Evolutionary conservation across 1,140 invertebrate species (phyloP), one percentile per base, ranked within the genome.

Genomic region (Cyclina sinensis): DNA sequence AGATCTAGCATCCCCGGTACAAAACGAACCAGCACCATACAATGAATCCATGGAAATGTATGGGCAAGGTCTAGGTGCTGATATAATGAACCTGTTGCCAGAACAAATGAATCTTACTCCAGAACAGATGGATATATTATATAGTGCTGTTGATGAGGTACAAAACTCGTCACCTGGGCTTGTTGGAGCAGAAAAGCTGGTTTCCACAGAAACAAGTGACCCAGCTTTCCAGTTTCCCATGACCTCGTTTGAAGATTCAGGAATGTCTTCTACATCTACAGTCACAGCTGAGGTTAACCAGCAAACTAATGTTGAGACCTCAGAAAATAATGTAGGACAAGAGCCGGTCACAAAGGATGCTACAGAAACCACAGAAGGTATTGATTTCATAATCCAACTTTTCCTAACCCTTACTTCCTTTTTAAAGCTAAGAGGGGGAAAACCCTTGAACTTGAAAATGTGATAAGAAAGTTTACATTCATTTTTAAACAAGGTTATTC

Each of bases 81-180:
- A 90, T 59, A 90, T 87, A 39, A 76, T 92, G 48, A 91, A 86
- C 37, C 70, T 92, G 21, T 85, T 91, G 74, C 86, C 88, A 37
- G 92, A 93, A 80, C 90, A 91, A 46, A 90, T 92, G 76, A 90
- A 91, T 43, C 65, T 94, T 27, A 94, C 94, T 14, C 90, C 92
- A 57, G 94, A 94, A 82, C 93, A 94, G 65, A 93, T 94, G 89
- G 91, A 93, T 59, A 83, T 92, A 14, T 78, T 92, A 27, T 92
- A 86, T 59, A 91, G 87, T 91, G 91, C 92, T 65, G 86, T 93
- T n/a, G 90, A 92, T 81, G 89, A 90, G 48, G 91, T 92, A 0
- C 89, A 90, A 39, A 91, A 84, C 74, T 86, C 87, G 7, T 90
- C 86, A n/a, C 90, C 90, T 7, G 86, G 65, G 16, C 68, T 82